phyloP scores from a whole-genome alignment of 2,113 vertebrate genomes.

The Sciurus niger region DNA sequence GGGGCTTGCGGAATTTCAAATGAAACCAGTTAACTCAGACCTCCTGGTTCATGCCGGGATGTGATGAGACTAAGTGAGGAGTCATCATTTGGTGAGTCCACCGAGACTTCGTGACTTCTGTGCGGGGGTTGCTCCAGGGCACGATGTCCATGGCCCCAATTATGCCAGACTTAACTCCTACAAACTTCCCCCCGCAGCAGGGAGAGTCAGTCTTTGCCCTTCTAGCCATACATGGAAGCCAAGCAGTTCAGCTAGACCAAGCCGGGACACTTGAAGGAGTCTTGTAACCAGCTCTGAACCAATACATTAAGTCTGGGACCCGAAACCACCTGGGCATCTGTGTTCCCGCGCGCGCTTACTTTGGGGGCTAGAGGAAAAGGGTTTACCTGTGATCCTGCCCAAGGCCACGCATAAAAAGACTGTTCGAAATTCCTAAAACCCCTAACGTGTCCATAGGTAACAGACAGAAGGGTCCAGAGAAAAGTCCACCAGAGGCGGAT shows the following conservation, averaged over 20 bases:
- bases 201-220: not conserved
- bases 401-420: not conserved
- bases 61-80: too few relatives aligned
- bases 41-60: not conserved
- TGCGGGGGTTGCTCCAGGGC: fast-evolving
- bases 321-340: fast-evolving
- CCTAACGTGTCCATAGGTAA: not conserved
- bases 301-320: not conserved
- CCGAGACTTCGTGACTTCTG: fast-evolving
- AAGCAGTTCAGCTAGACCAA: not conserved
- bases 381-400: not conserved
- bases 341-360: not conserved
- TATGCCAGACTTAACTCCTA: not conserved
- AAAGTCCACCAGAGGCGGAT: not conserved
- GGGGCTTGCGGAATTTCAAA: not conserved
- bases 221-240: not conserved
- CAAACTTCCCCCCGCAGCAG: not conserved
- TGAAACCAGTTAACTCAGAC: not conserved
- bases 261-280: not conserved
- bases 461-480: not conserved
- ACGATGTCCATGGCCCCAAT: fast-evolving
- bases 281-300: not conserved
- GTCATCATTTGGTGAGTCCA: too few relatives aligned
- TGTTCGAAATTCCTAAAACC: not conserved
- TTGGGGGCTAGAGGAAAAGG: not conserved